These are phyloP conservation scores for Fukomys damarensis DNA, from an alignment of 2,113 vertebrate genomes.

Conservation along the genomic window DNA sequence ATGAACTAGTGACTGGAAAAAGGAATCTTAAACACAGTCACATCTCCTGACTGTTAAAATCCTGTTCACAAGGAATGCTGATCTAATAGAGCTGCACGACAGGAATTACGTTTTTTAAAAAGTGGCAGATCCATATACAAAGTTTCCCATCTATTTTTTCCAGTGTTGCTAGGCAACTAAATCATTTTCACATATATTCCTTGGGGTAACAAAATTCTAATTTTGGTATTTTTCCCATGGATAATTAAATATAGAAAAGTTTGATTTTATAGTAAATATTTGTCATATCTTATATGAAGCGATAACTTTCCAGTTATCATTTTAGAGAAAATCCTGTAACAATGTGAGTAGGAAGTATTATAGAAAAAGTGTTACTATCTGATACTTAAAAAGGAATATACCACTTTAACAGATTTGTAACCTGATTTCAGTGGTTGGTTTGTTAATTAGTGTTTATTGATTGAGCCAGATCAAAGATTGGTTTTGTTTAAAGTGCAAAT, in stretches of 20 bases:
- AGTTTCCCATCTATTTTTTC: constrained; percentile 76
- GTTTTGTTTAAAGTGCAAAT: constrained; percentile 61
- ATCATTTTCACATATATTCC: constrained; percentile 78
- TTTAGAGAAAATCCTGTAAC: neutral
- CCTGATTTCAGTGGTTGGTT: constrained; percentile 49
- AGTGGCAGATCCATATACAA: constrained; percentile 71
- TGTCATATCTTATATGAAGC: constrained; percentile 27
- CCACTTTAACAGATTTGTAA: constrained; percentile 18
- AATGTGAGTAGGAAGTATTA: neutral
- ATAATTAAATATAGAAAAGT: constrained; percentile 64
- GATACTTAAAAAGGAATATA: constrained; percentile 24
- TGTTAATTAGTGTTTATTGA: constrained; percentile 59
- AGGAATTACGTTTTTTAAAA: constrained; percentile 67
- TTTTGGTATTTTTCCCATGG: constrained; percentile 65
- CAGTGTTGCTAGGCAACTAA: constrained; percentile 84
- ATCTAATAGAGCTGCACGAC: constrained; percentile 80
- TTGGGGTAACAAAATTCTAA: constrained; percentile 73
- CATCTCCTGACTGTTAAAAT: constrained; percentile 91
- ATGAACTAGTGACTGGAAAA: constrained; percentile 90
- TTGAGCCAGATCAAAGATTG: constrained; percentile 18
- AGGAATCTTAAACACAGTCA: constrained; percentile 90
- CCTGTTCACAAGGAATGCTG: constrained; percentile 86
- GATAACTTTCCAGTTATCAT: neutral
- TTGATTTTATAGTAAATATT: constrained; percentile 69
- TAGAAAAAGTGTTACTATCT: neutral